These are phyloP conservation scores for rat (Rattus norvegicus) DNA, from an alignment of 2,113 vertebrate species.

Conservation along the genomic window DNA sequence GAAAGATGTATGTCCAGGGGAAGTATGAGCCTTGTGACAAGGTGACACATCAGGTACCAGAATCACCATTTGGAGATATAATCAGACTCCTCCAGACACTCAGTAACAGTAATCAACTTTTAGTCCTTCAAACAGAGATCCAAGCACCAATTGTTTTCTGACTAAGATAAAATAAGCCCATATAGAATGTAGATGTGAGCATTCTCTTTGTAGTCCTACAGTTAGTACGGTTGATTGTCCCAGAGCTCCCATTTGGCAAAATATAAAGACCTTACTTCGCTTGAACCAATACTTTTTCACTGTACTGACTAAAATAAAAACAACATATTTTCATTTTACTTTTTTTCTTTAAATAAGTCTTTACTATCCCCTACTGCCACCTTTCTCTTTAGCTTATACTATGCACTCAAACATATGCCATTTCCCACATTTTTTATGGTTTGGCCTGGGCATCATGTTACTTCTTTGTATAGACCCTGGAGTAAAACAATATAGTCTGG, in stretches of 20 bases:
- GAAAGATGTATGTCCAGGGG: slow-evolving; percentile 60
- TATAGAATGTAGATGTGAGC: slow-evolving; percentile 36
- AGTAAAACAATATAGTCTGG: neutral
- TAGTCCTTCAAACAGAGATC: slow-evolving; percentile 66
- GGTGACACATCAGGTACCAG: slow-evolving; percentile 64
- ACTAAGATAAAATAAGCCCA: slow-evolving; percentile 59
- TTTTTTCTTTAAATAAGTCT: neutral
- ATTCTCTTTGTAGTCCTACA: slow-evolving; percentile 54
- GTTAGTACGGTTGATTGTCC: slow-evolving; percentile 52
- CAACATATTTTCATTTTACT: neutral
- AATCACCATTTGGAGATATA: slow-evolving; percentile 61
- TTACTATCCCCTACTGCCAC: neutral
- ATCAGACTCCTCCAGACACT: slow-evolving; percentile 69
- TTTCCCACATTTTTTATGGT: neutral
- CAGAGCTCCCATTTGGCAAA: slow-evolving; percentile 57
- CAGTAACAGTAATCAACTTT: slow-evolving; percentile 50
- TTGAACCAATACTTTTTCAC: neutral
- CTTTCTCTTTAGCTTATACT: neutral
- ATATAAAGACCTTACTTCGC: slow-evolving; percentile 3
- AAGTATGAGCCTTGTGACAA: slow-evolving; percentile 70
- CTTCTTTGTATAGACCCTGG: neutral
- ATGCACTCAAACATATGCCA: neutral
- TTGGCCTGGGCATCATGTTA: neutral
- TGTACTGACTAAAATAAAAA: neutral
- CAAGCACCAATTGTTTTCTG: slow-evolving; percentile 71